These are phyloP conservation scores for Ammodytes dubius DNA, from an alignment of 2,113 vertebrate genomes.

Conservation along the genomic window DNA sequence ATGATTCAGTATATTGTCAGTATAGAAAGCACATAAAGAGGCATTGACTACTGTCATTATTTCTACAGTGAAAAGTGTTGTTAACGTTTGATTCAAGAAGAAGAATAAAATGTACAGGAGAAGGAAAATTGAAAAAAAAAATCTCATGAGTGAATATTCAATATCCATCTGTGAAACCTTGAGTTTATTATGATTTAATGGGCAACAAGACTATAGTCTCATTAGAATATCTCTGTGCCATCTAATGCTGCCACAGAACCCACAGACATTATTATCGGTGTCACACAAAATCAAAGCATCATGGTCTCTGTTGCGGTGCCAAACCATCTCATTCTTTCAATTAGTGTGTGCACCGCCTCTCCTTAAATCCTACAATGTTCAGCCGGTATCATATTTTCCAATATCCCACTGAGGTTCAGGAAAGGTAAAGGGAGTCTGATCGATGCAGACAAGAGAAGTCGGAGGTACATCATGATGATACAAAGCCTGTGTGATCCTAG, in stretches of 20 bases:
- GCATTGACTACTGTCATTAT: neutral
- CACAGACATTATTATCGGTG: constrained; percentile 59
- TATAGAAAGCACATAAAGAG: neutral
- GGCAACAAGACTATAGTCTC: constrained; percentile 46
- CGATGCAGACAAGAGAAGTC: constrained; percentile 51
- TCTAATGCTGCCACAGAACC: constrained; percentile 44
- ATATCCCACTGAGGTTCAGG: constrained; percentile 7
- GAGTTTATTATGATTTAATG: constrained; percentile 53
- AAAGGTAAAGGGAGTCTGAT: constrained; percentile 47
- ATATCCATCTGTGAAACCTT: constrained; percentile 30
- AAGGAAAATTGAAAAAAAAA: neutral
- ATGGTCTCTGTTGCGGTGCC: constrained; percentile 38
- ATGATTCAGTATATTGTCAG: constrained; percentile 1
- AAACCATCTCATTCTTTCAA: constrained; percentile 43
- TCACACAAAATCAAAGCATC: constrained; percentile 52
- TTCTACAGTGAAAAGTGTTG: neutral
- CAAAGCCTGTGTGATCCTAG: constrained; percentile 52
- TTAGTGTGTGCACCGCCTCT: constrained; percentile 31
- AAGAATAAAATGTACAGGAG: neutral
- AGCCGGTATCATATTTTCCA: neutral
- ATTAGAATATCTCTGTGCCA: constrained; percentile 36
- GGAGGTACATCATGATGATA: constrained; percentile 50
- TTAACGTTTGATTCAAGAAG: neutral
- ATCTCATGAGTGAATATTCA: neutral
- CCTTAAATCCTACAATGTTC: constrained; percentile 9